Evolutionary conservation across 2,113 vertebrate species (phyloP).

Genomic region (Callipepla californica): DNA sequence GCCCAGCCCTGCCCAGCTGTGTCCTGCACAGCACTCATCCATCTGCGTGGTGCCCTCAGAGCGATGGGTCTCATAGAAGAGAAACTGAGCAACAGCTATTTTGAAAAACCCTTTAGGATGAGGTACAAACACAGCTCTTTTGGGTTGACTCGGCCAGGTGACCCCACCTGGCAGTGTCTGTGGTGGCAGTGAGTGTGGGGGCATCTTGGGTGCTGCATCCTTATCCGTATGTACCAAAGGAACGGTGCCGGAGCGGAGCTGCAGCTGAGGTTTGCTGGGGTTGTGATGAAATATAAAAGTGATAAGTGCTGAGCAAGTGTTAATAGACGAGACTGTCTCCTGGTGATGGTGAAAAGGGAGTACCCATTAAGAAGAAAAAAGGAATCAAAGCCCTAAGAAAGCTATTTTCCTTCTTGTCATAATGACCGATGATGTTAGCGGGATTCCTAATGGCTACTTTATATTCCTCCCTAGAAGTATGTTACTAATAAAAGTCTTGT

Average conservation of each 20-base stretch:
- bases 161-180: neutral
- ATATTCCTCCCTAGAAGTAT: neutral
- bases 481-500: neutral
- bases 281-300: neutral
- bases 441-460: conserved; percentile 25
- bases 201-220: neutral
- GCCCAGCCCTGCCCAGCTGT: rapidly evolving
- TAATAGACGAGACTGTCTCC: neutral
- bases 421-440: neutral
- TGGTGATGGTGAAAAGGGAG: neutral
- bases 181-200: neutral
- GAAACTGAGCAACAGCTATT: neutral
- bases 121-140: no score
- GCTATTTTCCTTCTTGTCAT: neutral
- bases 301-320: neutral
- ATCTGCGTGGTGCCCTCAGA: neutral
- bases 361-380: neutral
- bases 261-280: neutral
- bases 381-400: neutral
- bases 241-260: neutral
- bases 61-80: neutral
- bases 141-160: neutral
- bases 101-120: neutral
- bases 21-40: rapidly evolving
- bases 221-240: neutral